A percentile compares a stretch with the other conserved stretches of the same genome.
Evolutionary conservation across 2,113 vertebrate genomes (phyloP).

Genomic region (Neodon shergylaensis): DNA sequence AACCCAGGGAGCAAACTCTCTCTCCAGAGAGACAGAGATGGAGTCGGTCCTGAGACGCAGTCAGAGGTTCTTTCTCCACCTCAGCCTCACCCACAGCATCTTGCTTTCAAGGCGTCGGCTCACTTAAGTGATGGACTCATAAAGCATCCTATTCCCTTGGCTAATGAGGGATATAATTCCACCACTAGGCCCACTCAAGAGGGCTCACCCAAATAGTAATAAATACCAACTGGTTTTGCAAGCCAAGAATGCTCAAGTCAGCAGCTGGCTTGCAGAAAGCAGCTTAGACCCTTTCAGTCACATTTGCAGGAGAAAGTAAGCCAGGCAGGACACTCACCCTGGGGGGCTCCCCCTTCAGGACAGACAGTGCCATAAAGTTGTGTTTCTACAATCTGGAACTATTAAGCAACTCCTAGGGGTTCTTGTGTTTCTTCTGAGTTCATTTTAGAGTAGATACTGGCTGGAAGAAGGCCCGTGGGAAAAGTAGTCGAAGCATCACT

Average conservation of each 20-base stretch:
- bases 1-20: neutral
- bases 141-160: neutral
- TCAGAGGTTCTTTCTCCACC: neutral
- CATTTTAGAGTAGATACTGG: neutral
- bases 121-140: neutral
- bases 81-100: neutral
- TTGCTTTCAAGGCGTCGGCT: neutral
- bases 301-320: slow-evolving; percentile 54
- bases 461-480: neutral
- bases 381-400: slow-evolving; percentile 19
- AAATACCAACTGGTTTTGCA: slow-evolving; percentile 61
- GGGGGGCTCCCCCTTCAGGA: neutral
- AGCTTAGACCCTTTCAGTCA: slow-evolving; percentile 61
- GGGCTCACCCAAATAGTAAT: slow-evolving; percentile 54
- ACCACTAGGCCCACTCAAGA: slow-evolving; percentile 4
- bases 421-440: neutral
- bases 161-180: slow-evolving; percentile 57
- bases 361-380: neutral
- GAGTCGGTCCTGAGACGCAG: neutral
- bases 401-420: neutral
- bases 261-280: slow-evolving; percentile 47
- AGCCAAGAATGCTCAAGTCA: slow-evolving; percentile 43
- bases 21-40: neutral
- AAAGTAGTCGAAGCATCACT: slow-evolving; percentile 58
- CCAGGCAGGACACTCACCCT: neutral